Base-by-base conservation (phyloP, 2,797 vertebrate species). In the Rhyacichthys aspro region DNA sequence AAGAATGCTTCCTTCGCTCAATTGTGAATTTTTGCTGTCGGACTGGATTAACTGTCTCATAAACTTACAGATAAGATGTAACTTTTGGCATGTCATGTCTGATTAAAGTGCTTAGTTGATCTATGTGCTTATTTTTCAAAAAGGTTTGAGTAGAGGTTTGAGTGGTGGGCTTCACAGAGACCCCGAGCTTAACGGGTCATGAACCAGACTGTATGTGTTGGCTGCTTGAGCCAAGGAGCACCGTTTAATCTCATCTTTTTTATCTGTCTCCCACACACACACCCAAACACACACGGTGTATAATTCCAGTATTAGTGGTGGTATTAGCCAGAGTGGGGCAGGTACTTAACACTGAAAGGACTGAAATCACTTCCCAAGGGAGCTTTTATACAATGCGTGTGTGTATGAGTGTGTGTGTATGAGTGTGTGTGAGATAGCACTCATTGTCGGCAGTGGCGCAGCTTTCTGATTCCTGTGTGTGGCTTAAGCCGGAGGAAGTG, bases 401-500 rank as follows among this genome's bases (percentile, higher is more conserved):
- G 74, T 79, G 58, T 49, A 39, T 60, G 53, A 8, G 60, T 11
- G 36, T 34, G 43, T 44, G 37, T 14, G 60, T 18, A 64, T 45
- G 69, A 54, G 63, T 64, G 64, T 59, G 49, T 65, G 74, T 63
- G 61, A 79, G 84, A 87, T 89, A 86, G 78, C 41, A 60, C 66
- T 82, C 82, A 86, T 92, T 92, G 91, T 91, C n/a, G 33, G 9
- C 23, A 79, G 73, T 16, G 1, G 60, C 64, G 81, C 66, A 76
- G 86, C 88, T 86, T 90, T 84, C 76, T 79, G 83, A 83, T 83
- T 86, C 70, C 70, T 76, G 71, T 66, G 91, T 91, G 94, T 91
- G 91, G 90, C 85, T 94, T 96, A 98, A 97, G 95, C 94, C 91
- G 89, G 86, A 93, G 93, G 94, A 95, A 96, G 94, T 95, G 91